These are phyloP conservation scores for Tiliacea citrago DNA, from an alignment of 2,888 invertebrate genomes.

Conservation along the genomic window DNA sequence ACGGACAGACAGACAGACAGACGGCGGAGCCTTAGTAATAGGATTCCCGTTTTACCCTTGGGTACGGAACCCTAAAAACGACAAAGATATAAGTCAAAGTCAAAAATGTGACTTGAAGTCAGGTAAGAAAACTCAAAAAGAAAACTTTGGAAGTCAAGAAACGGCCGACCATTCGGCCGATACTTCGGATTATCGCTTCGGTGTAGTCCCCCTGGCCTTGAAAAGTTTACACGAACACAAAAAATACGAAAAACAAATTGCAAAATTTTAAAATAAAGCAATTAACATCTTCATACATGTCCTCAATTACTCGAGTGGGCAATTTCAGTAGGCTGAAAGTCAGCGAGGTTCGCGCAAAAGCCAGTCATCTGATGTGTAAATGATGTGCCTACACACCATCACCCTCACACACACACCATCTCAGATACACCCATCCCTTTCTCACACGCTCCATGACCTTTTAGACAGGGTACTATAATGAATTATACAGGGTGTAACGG, in stretches of 20 bases:
- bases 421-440: constrained; percentile 18
- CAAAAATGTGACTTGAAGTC: no score
- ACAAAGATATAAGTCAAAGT: no score
- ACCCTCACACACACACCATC: background rate
- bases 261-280: constrained; percentile 26
- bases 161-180: no score
- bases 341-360: constrained; percentile 72
- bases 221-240: background rate
- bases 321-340: constrained; percentile 80
- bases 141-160: no score
- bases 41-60: no score
- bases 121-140: no score
- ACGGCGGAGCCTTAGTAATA: no score
- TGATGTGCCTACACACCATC: constrained; percentile 73
- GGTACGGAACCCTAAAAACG: no score
- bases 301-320: constrained; percentile 78
- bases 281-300: constrained; percentile 66
- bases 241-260: background rate
- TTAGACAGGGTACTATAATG: constrained; percentile 64
- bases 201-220: no score
- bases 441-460: constrained; percentile 44
- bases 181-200: no score
- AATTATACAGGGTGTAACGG: constrained; percentile 69
- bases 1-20: no score
- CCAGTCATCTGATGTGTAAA: constrained; percentile 85